A percentile compares a stretch with the other conserved stretches of the same genome.
These are phyloP conservation scores for Myotis yumanensis DNA, from an alignment of 2,113 vertebrate genomes.

Conservation along the genomic window DNA sequence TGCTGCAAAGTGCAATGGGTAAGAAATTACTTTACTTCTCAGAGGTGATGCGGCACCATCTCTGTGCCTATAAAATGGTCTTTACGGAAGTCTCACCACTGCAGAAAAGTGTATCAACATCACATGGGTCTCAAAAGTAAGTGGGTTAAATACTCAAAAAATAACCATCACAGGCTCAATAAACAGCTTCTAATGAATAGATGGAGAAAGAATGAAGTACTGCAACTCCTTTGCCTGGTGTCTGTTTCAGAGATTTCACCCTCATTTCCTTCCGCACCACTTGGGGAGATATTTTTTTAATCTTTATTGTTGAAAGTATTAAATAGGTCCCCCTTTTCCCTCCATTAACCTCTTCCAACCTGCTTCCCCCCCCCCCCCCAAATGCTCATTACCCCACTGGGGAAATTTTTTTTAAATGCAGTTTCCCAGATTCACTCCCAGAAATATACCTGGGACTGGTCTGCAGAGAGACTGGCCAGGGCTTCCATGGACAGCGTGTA, in stretches of 20 bases:
- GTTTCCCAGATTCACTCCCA: not conserved
- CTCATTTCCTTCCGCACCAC: not conserved
- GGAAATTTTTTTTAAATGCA: not conserved
- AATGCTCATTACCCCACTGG: too few species aligned
- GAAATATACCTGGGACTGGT: not conserved
- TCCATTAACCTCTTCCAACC: too few species aligned
- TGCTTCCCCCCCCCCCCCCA: too few species aligned
- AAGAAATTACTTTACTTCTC: constrained; percentile 1
- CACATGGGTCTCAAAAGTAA: not conserved
- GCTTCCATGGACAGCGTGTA: not conserved
- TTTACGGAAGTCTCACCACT: not conserved
- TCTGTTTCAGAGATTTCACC: not conserved
- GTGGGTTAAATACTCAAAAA: not conserved
- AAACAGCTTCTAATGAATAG: not conserved
- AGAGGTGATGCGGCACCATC: not conserved
- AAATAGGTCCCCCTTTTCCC: too few species aligned
- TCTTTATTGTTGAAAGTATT: too few species aligned
- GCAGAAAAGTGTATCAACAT: not conserved
- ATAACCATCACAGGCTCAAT: not conserved
- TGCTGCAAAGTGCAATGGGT: not conserved
- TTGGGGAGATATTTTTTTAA: not conserved
- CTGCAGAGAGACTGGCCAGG: not conserved
- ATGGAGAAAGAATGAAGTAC: not conserved
- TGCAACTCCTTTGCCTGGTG: not conserved
- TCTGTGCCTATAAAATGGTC: not conserved